Conservation (phyloP, 2,113 vertebrate genomes). For the Melanotaenia duboulayi region DNA sequence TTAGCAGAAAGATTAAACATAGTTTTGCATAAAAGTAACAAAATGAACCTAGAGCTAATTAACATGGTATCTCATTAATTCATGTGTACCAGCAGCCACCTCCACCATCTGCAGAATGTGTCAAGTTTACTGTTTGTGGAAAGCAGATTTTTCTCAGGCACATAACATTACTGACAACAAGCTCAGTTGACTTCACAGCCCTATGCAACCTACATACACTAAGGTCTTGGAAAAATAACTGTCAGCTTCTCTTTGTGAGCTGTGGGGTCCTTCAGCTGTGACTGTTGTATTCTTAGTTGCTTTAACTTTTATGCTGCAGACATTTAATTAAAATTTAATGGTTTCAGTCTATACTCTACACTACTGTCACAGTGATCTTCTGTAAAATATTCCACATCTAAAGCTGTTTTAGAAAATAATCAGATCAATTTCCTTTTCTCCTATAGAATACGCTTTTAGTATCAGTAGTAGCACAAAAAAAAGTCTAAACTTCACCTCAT, state of each 20-base stretch:
- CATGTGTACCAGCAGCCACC: too few relatives aligned
- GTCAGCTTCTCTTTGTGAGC: too few relatives aligned
- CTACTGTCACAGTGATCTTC: neutral
- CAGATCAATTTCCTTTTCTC: too few relatives aligned
- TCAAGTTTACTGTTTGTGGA: neutral
- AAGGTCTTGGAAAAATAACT: too few relatives aligned
- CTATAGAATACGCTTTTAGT: neutral
- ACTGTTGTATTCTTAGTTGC: too few relatives aligned
- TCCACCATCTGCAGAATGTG: too few relatives aligned
- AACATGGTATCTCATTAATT: too few relatives aligned
- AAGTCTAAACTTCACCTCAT: conserved; percentile 32
- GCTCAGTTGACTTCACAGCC: too few relatives aligned
- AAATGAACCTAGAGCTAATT: neutral
- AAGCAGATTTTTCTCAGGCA: neutral
- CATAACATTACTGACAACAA: neutral
- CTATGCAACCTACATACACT: too few relatives aligned
- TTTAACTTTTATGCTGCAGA: too few relatives aligned
- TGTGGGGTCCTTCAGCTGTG: too few relatives aligned
- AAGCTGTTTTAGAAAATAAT: too few relatives aligned
- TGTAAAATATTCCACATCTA: neutral
- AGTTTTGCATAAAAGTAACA: neutral
- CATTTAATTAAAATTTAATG: neutral
- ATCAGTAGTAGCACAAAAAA: neutral
- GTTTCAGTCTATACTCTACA: neutral
- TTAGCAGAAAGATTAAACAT: neutral